Evolutionary conservation across 2,888 invertebrate species (phyloP).

Genomic region (Megalurothrips usitatus): DNA sequence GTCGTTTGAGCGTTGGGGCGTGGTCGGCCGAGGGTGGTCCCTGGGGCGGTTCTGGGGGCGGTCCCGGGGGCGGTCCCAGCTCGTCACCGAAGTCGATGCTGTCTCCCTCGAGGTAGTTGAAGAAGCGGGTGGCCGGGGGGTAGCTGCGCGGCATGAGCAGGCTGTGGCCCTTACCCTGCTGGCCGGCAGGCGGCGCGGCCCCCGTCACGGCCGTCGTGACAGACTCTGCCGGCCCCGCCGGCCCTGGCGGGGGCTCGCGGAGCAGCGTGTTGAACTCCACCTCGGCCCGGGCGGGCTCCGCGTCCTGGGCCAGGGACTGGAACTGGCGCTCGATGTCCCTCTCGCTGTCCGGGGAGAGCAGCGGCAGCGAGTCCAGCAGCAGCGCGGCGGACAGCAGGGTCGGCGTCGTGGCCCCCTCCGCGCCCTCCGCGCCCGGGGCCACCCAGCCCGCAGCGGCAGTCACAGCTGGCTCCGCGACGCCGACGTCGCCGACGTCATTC

Average conservation of each 20-base stretch:
- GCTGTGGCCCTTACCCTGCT: no score
- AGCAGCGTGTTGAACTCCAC: background rate
- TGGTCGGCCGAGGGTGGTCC: background rate
- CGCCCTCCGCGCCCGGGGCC: background rate
- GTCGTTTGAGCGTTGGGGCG: no score
- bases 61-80: background rate
- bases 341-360: constrained; percentile 9
- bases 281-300: background rate
- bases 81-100: background rate
- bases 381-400: background rate
- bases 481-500: background rate
- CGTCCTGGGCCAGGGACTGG: background rate
- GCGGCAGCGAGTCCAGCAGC: background rate
- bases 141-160: no score
- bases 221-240: background rate
- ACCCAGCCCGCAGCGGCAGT: background rate
- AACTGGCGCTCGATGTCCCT: constrained; percentile 16
- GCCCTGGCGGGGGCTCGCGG: background rate
- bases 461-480: background rate
- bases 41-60: background rate
- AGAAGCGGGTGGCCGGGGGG: no score
- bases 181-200: no score
- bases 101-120: background rate
- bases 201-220: no score
- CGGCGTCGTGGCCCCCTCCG: background rate